Conservation (phyloP, 2,888 invertebrate species). For the Seladonia tumulorum region DNA sequence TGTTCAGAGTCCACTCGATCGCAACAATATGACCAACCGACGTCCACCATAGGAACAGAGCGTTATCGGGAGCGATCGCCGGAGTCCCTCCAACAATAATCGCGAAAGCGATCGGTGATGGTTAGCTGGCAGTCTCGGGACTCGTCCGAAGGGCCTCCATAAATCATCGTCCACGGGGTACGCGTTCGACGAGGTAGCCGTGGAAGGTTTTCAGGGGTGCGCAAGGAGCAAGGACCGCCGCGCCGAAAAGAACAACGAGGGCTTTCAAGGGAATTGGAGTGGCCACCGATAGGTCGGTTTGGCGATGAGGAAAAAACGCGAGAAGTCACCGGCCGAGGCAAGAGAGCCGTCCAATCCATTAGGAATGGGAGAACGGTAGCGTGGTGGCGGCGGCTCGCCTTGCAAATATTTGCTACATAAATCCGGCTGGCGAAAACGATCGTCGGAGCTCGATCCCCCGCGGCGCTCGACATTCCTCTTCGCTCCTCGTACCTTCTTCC, state of each 20-base stretch:
- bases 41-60: not conserved
- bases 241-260: slow-evolving; percentile 42
- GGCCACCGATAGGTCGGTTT: slow-evolving; percentile 43
- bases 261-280: slow-evolving; percentile 71
- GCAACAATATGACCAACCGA: too few relatives aligned
- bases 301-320: slow-evolving; percentile 50
- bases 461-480: slow-evolving; percentile 57
- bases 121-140: not conserved
- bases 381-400: slow-evolving; percentile 57
- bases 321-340: slow-evolving; percentile 41
- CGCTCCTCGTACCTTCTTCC: slow-evolving; percentile 39
- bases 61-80: not conserved
- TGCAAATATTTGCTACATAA: slow-evolving; percentile 78
- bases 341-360: slow-evolving; percentile 74
- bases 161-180: not conserved
- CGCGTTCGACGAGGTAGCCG: not conserved
- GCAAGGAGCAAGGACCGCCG: slow-evolving; percentile 5
- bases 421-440: slow-evolving; percentile 69
- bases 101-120: not conserved
- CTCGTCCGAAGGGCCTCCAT: not conserved
- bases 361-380: slow-evolving; percentile 40
- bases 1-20: too few relatives aligned
- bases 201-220: not conserved
- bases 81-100: not conserved
- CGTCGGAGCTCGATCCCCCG: slow-evolving; percentile 51